Conservation (phyloP, 2,797 vertebrate species). For the Pteropus rufus region DNA sequence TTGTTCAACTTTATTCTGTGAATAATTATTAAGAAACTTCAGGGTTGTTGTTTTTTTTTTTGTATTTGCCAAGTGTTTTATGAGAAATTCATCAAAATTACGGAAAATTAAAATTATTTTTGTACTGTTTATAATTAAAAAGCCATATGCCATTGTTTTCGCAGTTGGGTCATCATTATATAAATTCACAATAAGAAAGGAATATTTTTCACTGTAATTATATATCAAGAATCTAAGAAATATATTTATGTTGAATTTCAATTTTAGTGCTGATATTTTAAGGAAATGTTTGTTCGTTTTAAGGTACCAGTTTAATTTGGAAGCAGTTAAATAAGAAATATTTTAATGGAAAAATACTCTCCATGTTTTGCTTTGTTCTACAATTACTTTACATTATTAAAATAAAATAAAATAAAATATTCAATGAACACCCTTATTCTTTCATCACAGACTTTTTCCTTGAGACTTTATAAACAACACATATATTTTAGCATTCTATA, state of each 20-base stretch:
- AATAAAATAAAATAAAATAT: not conserved
- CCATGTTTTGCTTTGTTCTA: not conserved
- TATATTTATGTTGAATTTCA: not conserved
- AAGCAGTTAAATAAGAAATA: constrained; percentile 30
- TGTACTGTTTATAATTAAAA: not conserved
- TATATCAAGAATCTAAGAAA: not conserved
- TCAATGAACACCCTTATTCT: not conserved
- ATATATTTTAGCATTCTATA: not conserved
- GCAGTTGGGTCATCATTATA: not conserved
- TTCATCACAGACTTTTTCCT: not conserved
- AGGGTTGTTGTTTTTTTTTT: not conserved
- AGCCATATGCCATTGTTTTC: not conserved
- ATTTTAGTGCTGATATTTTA: not conserved
- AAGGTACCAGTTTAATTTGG: not conserved
- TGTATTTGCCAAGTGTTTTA: constrained; percentile 40
- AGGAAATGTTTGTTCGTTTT: not conserved
- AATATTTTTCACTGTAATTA: not conserved
- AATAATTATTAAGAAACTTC: constrained; percentile 51
- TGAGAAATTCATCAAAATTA: constrained; percentile 44
- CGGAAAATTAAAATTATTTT: constrained; percentile 36
- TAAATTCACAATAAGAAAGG: not conserved
- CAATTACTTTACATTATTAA: not conserved
- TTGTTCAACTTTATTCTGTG: constrained; percentile 43
- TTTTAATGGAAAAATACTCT: not conserved
- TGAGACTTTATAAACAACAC: not conserved